Evolutionary conservation across 2,888 invertebrate genomes (phyloP).

Genomic region (Drosophila eohydei): DNA sequence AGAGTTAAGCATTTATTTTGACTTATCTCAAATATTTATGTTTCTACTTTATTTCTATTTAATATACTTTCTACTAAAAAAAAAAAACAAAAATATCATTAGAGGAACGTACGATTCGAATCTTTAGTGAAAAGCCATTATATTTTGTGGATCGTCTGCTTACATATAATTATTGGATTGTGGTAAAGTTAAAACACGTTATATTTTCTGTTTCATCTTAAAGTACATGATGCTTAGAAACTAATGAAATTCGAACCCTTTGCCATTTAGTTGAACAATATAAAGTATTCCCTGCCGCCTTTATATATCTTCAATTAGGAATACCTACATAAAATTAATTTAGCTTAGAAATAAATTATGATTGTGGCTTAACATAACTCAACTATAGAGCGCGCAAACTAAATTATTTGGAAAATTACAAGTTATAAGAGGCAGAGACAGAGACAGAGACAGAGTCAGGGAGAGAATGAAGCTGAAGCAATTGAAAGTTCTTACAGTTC

Average conservation of each 20-base stretch:
- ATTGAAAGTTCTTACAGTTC: slow-evolving; percentile 22
- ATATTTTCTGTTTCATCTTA: too few species aligned
- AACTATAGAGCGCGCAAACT: slow-evolving; percentile 69
- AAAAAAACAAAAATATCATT: too few species aligned
- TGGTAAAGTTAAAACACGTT: too few species aligned
- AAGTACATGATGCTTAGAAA: background rate
- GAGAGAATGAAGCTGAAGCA: slow-evolving; percentile 13
- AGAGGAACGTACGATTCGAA: too few species aligned
- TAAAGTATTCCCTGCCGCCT: background rate
- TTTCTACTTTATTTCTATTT: too few species aligned
- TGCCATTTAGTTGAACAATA: background rate
- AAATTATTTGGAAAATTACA: slow-evolving; percentile 77
- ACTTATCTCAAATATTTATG: too few species aligned
- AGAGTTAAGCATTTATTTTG: too few species aligned
- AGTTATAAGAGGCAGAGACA: slow-evolving; percentile 18
- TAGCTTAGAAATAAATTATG: slow-evolving; percentile 38
- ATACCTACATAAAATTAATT: slow-evolving; percentile 17
- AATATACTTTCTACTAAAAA: too few species aligned
- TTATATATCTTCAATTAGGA: background rate
- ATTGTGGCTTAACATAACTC: slow-evolving; percentile 48
- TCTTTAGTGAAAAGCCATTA: too few species aligned
- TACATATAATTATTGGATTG: too few species aligned
- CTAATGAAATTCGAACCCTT: too few species aligned
- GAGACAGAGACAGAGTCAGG: background rate
- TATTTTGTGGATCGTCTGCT: too few species aligned